These are phyloP conservation scores for Itoplectis maculator DNA, from an alignment of 2,888 invertebrate genomes.

Conservation along the genomic window DNA sequence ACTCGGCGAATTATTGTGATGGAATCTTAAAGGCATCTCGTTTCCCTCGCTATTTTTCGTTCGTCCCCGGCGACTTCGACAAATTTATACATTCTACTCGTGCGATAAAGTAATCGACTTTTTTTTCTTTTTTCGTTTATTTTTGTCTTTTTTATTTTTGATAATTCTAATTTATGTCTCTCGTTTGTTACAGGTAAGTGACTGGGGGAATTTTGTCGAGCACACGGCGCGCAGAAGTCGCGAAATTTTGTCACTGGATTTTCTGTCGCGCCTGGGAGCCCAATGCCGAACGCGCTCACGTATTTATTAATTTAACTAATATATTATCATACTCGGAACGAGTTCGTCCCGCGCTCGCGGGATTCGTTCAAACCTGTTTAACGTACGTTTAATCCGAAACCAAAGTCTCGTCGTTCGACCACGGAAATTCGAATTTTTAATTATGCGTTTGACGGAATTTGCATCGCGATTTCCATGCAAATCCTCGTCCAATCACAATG, in stretches of 20 bases:
- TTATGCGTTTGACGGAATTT: slow-evolving; percentile 7
- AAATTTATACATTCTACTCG: slow-evolving; percentile 29
- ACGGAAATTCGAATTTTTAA: slow-evolving; percentile 16
- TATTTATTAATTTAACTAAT: slow-evolving; percentile 35
- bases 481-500: background rate
- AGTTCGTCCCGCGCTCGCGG: slow-evolving; percentile 4
- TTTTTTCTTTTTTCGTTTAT: background rate
- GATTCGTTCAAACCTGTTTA: slow-evolving; percentile 11
- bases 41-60: slow-evolving; percentile 34
- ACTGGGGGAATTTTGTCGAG: slow-evolving; percentile 48
- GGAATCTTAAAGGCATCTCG: slow-evolving; percentile 51
- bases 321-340: slow-evolving; percentile 5
- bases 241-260: slow-evolving; percentile 24
- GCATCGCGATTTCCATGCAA: background rate
- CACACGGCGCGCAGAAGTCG: background rate
- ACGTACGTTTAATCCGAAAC: background rate
- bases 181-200: slow-evolving; percentile 74
- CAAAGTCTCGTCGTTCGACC: background rate
- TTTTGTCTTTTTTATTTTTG: background rate
- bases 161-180: slow-evolving; percentile 54
- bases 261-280: background rate
- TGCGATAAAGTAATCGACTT: slow-evolving; percentile 43
- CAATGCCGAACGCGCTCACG: slow-evolving; percentile 1
- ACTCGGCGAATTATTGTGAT: slow-evolving; percentile 62
- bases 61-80: slow-evolving; percentile 25